Evolutionary conservation across 2,113 vertebrate genomes (phyloP), one percentile per base, ranked within the genome.

Genomic region (Ceratotherium simum): DNA sequence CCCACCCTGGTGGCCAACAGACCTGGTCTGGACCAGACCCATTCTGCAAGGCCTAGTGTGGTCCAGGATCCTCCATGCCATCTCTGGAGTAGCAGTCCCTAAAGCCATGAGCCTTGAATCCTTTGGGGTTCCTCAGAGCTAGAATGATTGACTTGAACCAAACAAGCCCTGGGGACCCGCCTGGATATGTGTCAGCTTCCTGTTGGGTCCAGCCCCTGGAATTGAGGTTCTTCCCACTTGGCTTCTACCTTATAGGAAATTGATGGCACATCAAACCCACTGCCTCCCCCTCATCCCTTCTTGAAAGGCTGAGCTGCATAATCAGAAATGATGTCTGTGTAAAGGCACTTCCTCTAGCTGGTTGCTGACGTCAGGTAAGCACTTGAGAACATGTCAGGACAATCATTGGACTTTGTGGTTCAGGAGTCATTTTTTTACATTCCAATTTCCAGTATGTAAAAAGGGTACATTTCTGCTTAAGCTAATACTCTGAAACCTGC

Each of bases 301-400:
- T 29, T 36, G 60, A 84, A 85, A 93, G 56, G n/a, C 81, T 70
- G 78, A 88, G 58, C 69, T 51, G 72, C 93, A 60, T 85, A 20
- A 85, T 58, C 60, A 56, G 69, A 81, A 69, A 75, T 8, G 9
- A 78, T 5, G 79, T 54, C 6, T 12, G n/a, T 48, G 12, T 88
- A 70, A 93, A 97, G 48, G 51, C 7, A 64, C 90, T 90, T 95
- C 73, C 70, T 90, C 51, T 60, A 60, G 73, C 9, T 86, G 87
- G 83, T 17, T 51, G 42, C 84, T 94, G 93, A 88, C 16, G 4
- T 89, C 81, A 96, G 31, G 46, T 42, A 70, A 96, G 75, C 82
- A 56, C 78, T 18, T 56, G 78, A 75, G 90, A 90, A 93, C 91
- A 33, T 33, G 94, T 91, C 65, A 58, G 48, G 91, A 39, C 90